Conservation (phyloP, 2,888 invertebrate genomes). For the Monochamus alternatus region DNA sequence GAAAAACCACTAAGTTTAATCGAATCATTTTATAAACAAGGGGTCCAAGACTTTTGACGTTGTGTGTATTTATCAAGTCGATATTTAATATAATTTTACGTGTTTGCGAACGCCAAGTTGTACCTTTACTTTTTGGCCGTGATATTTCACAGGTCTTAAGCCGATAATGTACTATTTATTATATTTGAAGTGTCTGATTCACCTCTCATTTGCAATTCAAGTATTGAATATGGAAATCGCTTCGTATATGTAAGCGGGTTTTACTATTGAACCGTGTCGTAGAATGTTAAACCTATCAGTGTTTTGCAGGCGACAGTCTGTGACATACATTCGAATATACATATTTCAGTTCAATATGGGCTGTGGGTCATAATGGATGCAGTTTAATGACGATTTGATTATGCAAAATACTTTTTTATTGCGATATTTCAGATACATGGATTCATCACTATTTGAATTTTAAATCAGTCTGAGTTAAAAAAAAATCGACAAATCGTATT, state of each 20-base stretch:
- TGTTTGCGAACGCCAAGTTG: not conserved
- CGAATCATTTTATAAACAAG: too few species aligned
- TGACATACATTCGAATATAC: not conserved
- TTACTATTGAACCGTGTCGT: not conserved
- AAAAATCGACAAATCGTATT: too few species aligned
- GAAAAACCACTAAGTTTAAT: too few species aligned
- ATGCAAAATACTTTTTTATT: too few species aligned
- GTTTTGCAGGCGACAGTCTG: conserved; percentile 1
- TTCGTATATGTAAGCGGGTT: conserved; percentile 11
- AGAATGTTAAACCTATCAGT: conserved; percentile 1
- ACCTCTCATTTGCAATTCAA: conserved; percentile 9
- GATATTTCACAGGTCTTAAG: not conserved
- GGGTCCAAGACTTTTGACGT: too few species aligned
- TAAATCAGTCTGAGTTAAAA: too few species aligned
- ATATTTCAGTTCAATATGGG: too few species aligned
- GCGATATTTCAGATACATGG: too few species aligned
- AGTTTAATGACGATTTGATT: too few species aligned
- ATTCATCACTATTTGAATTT: too few species aligned
- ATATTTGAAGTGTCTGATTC: not conserved
- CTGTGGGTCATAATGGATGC: too few species aligned
- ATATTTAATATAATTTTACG: not conserved
- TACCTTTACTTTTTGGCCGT: not conserved
- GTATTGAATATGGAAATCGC: conserved; percentile 8
- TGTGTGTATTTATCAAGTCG: not conserved
- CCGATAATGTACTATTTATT: too few species aligned